Base-by-base conservation (phyloP, 2,888 invertebrate species). In the Ligdia adustata region DNA sequence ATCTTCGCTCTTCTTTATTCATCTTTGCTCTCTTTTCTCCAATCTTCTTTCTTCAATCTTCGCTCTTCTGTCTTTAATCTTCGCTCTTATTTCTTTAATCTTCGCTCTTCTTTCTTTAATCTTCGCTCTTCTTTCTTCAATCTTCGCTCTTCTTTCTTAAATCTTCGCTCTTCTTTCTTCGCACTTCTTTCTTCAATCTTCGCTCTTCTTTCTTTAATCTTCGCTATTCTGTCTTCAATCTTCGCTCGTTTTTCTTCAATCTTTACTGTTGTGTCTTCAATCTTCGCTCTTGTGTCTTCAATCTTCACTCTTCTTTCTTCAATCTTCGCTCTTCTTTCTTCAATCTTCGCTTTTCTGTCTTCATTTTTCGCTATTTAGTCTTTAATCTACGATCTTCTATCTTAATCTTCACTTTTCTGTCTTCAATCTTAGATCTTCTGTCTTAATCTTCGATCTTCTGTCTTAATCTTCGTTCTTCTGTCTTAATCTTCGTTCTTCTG, bases 1-100 rank as follows among this genome's bases (percentile, higher is more conserved):
- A 18, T 43, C 35, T 52, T 47, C 39, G 15, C 31, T 52, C 35
- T 40, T 47, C 18, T 0, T n/a, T n/a, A n/a, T 51, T 11, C 0
- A 18, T 43, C 35, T 52, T 47, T 35, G 15, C 31, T 52, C 35
- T 40, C 44, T 14, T 0, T 20, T 31, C 27, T 47, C 34, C 33
- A 15, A 15, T 37, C 20, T 37, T 49, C 33, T 9, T 37, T 40
- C 40, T 41, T 49, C 13, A 3, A 0, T 12, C 27, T 32, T 12
- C 15, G 28, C 34, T 51, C 9, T 31, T 31, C 15, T 14, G n/a
- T 31, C 46, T 48, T 57, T 27, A 15, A 46, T 45, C 49, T 52
- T 26, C 29, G 27, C 38, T 48, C 26, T 43, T 49, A 22, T 39
- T 41, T 43, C 9, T 39, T 11, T 15, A 31, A 2, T 48, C 40